These are phyloP conservation scores for Lophius americanus DNA, from an alignment of 2,797 vertebrate species.

Conservation along the genomic window DNA sequence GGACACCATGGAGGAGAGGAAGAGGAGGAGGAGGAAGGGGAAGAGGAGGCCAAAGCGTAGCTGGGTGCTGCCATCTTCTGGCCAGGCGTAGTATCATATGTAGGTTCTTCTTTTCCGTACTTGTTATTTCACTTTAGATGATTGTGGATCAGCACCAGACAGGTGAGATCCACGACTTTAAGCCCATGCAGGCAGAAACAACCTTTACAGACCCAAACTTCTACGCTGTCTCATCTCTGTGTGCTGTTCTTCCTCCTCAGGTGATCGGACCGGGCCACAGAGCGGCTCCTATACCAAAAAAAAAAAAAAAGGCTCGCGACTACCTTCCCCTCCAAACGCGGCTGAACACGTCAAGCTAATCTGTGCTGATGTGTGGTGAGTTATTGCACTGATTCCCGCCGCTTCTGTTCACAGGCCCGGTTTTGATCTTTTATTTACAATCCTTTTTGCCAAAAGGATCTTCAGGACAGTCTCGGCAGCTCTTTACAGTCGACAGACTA, in stretches of 20 bases:
- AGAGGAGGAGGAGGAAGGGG: constrained; percentile 8
- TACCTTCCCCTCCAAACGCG: constrained; percentile 47
- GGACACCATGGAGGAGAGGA: constrained; percentile 42
- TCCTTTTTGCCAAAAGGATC: constrained; percentile 79
- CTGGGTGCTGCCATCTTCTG: constrained; percentile 85
- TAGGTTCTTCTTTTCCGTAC: not conserved
- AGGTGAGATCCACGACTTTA: not conserved
- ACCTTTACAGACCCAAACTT: not conserved
- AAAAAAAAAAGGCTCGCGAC: constrained; percentile 64
- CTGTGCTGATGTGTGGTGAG: constrained; percentile 67
- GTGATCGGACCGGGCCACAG: constrained; percentile 57
- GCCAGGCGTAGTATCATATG: constrained; percentile 15
- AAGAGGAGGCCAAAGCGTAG: constrained; percentile 65
- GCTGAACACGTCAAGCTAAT: constrained; percentile 73
- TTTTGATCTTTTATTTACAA: constrained; percentile 84
- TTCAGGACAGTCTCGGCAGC: constrained; percentile 79
- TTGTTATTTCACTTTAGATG: not conserved
- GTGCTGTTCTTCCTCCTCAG: constrained; percentile 51
- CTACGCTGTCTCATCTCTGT: not conserved
- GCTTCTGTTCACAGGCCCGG: constrained; percentile 74
- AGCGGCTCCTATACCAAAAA: no score
- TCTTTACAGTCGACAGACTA: constrained; percentile 80
- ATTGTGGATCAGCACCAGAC: not conserved
- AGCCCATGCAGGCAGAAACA: constrained; percentile 38
- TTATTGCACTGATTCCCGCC: constrained; percentile 78